Evolutionary conservation across 2,888 invertebrate species (phyloP).

Genomic region (Diachrysia chrysitis): DNA sequence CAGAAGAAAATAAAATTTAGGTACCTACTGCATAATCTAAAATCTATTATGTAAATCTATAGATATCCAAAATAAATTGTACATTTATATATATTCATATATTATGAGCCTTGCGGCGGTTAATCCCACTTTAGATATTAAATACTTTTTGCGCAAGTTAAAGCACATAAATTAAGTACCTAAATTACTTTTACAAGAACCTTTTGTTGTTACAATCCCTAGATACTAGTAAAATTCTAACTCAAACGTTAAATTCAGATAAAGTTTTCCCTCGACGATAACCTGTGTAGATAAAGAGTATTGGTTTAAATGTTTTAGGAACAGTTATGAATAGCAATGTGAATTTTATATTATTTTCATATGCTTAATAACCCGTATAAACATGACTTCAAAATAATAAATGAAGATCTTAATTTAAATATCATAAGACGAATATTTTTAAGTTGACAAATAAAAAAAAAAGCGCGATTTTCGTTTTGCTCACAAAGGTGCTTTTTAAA

Average conservation of each 20-base stretch:
- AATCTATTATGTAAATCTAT: no score
- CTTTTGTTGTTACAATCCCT: background rate
- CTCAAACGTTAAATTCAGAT: constrained; percentile 6
- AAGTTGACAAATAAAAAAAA: no score
- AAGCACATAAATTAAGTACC: background rate
- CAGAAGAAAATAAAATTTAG: no score
- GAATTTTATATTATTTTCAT: background rate
- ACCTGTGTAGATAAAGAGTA: background rate
- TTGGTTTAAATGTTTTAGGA: background rate
- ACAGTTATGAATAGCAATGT: background rate
- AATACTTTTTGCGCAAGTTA: background rate
- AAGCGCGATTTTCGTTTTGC: no score
- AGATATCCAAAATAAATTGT: no score
- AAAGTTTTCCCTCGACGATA: background rate
- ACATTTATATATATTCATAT: background rate
- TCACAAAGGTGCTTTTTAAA: no score
- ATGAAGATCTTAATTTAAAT: no score
- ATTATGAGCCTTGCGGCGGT: background rate
- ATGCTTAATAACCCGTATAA: background rate
- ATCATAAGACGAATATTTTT: no score
- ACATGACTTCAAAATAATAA: no score
- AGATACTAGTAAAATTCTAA: constrained; percentile 4
- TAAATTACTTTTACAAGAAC: constrained; percentile 8
- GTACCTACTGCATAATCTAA: no score
- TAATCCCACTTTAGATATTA: background rate